These are phyloP conservation scores for Aldabrachelys gigantea DNA, from an alignment of 2,113 vertebrate species.

Conservation along the genomic window DNA sequence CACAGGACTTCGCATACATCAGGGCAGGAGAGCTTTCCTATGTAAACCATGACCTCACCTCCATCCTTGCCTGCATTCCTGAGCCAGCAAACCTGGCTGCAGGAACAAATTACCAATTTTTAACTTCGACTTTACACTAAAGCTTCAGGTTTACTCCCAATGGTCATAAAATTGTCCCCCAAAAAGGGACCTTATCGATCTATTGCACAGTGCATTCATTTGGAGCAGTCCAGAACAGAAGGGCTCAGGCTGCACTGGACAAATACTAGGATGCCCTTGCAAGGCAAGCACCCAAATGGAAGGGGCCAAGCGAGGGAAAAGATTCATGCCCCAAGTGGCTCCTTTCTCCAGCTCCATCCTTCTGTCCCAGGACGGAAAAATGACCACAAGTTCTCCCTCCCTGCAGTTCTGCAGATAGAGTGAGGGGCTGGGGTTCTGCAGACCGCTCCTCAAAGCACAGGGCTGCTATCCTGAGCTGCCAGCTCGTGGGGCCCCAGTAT, in stretches of 20 bases:
- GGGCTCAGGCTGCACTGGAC: neutral
- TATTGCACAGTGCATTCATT: neutral
- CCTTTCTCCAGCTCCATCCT: neutral
- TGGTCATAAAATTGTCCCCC: slow-evolving; percentile 24
- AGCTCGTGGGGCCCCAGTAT: neutral
- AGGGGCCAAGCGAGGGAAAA: neutral
- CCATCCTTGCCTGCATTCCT: neutral
- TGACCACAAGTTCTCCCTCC: neutral
- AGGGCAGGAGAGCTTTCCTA: slow-evolving; percentile 2
- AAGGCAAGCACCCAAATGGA: neutral
- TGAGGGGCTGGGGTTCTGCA: neutral
- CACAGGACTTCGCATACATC: neutral
- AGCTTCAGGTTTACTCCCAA: slow-evolving; percentile 45
- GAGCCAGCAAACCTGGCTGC: slow-evolving; percentile 7
- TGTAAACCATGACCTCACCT: neutral
- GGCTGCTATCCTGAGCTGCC: neutral
- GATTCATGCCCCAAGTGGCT: neutral
- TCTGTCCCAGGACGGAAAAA: neutral
- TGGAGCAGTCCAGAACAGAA: neutral
- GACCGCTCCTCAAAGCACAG: neutral
- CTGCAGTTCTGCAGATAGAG: neutral
- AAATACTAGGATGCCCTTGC: neutral
- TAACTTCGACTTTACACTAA: neutral
- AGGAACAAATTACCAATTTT: neutral
- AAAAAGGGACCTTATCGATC: neutral